phyloP scores from a whole-genome alignment of 2,797 vertebrate genomes.

The Geotria australis region DNA sequence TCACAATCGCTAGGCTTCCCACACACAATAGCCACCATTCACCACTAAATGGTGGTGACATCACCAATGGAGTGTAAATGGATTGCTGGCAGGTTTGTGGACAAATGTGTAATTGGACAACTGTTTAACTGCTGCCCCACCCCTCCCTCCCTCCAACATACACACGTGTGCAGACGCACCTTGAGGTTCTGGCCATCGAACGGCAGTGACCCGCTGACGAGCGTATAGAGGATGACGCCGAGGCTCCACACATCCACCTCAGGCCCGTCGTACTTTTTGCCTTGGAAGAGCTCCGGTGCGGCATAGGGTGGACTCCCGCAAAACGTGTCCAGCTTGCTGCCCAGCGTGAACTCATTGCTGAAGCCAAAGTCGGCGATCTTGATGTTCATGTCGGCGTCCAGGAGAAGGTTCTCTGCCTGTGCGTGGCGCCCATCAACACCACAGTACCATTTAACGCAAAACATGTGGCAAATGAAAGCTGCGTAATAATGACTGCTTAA shows the following conservation, averaged over 20 bases:
- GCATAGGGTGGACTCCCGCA: constrained; percentile 87
- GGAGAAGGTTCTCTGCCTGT: constrained; percentile 78
- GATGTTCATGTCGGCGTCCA: constrained; percentile 97
- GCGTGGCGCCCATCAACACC: too few species aligned
- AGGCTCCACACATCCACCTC: constrained; percentile 97
- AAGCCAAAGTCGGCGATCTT: constrained; percentile 97
- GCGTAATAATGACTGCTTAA: too few species aligned
- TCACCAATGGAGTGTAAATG: too few species aligned
- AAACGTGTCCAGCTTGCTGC: constrained; percentile 91
- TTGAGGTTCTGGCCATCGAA: constrained; percentile 93
- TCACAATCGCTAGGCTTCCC: too few species aligned
- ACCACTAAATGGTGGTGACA: too few species aligned
- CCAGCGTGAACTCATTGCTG: constrained; percentile 84
- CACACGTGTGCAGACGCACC: constrained; percentile 23
- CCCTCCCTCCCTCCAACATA: too few species aligned
- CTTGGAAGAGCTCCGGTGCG: constrained; percentile 88
- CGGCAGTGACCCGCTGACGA: constrained; percentile 83
- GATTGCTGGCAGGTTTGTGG: too few species aligned
- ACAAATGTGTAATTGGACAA: too few species aligned
- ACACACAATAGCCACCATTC: too few species aligned
- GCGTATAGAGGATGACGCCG: constrained; percentile 83
- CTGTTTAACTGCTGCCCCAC: too few species aligned
- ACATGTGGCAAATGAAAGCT: too few species aligned
- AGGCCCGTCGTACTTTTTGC: constrained; percentile 88
- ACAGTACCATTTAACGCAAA: too few species aligned